Evolutionary conservation across 2,888 invertebrate genomes (phyloP).

Genomic region (Linnaemya tessellans): DNA sequence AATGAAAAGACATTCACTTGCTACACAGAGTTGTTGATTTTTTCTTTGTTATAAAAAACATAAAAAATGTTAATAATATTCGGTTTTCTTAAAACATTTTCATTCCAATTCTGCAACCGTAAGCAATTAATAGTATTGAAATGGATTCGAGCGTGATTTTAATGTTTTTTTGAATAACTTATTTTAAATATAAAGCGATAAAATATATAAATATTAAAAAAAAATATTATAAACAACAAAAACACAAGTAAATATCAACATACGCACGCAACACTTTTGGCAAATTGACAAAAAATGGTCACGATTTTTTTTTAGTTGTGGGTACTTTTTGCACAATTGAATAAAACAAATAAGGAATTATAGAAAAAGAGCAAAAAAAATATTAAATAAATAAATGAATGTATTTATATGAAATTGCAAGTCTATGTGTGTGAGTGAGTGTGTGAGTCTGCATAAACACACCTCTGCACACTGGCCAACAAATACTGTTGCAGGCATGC

Average conservation of each 20-base stretch:
- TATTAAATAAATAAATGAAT: constrained; percentile 37
- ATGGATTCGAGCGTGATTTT: no score
- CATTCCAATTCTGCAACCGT: no score
- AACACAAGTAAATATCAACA: not conserved
- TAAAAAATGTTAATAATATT: no score
- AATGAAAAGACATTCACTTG: no score
- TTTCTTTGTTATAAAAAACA: no score
- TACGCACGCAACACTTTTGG: not conserved
- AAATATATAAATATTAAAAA: constrained; percentile 7
- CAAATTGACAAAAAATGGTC: not conserved
- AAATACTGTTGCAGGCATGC: not conserved
- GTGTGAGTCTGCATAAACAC: not conserved
- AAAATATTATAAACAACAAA: not conserved
- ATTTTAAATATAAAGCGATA: no score
- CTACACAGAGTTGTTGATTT: no score
- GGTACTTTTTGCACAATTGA: constrained; percentile 36
- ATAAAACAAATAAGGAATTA: constrained; percentile 43
- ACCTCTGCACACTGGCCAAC: not conserved
- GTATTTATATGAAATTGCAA: constrained; percentile 36
- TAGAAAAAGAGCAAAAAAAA: not conserved
- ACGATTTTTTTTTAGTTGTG: constrained; percentile 31
- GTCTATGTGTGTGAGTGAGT: not conserved
- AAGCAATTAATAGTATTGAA: not conserved
- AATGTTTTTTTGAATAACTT: no score
- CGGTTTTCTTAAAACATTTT: no score